Evolutionary conservation across 2,888 invertebrate species (phyloP).

Genomic region (Belgica antarctica): DNA sequence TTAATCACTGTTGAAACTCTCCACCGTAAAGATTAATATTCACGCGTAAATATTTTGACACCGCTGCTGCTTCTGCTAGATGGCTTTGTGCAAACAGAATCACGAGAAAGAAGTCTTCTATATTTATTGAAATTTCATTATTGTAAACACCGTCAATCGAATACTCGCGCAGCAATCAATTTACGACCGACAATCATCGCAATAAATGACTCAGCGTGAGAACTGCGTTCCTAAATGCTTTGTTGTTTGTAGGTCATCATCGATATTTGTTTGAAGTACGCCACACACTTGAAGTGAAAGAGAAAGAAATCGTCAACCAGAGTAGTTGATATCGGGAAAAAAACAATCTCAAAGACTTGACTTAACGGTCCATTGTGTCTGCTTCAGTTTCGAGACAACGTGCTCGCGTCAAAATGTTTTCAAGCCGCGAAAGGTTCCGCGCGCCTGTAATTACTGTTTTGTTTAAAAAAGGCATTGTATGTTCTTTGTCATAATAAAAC

Average conservation of each 20-base stretch:
- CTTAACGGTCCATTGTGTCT: slow-evolving; percentile 26
- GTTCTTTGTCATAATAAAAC: slow-evolving; percentile 1
- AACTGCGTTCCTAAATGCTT: neutral
- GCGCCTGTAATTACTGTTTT: too few species aligned
- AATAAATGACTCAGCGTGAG: slow-evolving; percentile 12
- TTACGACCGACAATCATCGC: slow-evolving; percentile 3
- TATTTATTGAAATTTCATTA: neutral
- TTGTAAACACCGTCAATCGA: neutral
- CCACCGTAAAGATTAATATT: too few species aligned
- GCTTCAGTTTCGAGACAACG: neutral
- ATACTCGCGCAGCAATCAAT: neutral
- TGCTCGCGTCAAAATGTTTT: neutral
- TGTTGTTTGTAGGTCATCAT: neutral
- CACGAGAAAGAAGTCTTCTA: slow-evolving; percentile 5
- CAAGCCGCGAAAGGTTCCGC: neutral
- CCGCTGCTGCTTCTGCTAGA: too few species aligned
- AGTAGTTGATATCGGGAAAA: neutral
- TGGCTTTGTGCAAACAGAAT: too few species aligned
- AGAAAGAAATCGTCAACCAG: neutral
- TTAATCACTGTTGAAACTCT: too few species aligned
- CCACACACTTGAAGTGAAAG: neutral
- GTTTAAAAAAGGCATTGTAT: neutral
- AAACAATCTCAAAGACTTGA: neutral
- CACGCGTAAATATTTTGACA: too few species aligned
- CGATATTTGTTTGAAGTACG: neutral